Conservation (phyloP, 2,797 vertebrate genomes). For the Eulemur coronatus region DNA sequence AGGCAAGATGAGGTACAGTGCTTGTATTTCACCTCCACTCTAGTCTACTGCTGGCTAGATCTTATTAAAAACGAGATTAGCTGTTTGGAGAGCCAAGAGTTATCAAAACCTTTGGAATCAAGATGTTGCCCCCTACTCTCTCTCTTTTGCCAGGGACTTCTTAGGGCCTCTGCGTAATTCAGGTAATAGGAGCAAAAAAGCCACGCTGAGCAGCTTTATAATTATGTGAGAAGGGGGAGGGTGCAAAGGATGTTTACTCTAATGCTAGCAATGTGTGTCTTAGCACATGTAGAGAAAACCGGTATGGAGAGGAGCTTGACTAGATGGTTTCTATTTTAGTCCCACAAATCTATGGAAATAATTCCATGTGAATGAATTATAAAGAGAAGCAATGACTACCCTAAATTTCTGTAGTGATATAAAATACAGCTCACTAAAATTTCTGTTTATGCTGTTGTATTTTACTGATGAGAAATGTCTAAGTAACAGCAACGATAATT, state of each 20-base stretch:
- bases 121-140: not conserved
- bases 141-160: not conserved
- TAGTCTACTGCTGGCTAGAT: not conserved
- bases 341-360: slow-evolving; percentile 26
- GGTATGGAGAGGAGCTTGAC: not conserved
- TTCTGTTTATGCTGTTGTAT: slow-evolving; percentile 30
- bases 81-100: not conserved
- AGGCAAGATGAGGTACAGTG: slow-evolving; percentile 31
- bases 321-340: slow-evolving; percentile 26
- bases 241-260: not conserved
- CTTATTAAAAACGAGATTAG: slow-evolving; percentile 39
- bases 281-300: not conserved
- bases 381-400: slow-evolving; percentile 12
- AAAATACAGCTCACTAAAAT: slow-evolving; percentile 13
- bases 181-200: not conserved
- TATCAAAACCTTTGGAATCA: slow-evolving; percentile 15
- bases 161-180: slow-evolving; percentile 8
- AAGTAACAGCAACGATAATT: slow-evolving; percentile 15
- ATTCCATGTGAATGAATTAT: not conserved
- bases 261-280: not conserved
- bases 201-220: not conserved
- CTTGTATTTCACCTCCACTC: slow-evolving; percentile 16
- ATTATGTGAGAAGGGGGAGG: not conserved
- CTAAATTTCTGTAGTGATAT: slow-evolving; percentile 15
- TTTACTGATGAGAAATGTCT: slow-evolving; percentile 42